Evolutionary conservation across 1,140 invertebrate genomes (phyloP), one percentile per base, ranked within the genome.

Genomic region (Drosophila arizonae): DNA sequence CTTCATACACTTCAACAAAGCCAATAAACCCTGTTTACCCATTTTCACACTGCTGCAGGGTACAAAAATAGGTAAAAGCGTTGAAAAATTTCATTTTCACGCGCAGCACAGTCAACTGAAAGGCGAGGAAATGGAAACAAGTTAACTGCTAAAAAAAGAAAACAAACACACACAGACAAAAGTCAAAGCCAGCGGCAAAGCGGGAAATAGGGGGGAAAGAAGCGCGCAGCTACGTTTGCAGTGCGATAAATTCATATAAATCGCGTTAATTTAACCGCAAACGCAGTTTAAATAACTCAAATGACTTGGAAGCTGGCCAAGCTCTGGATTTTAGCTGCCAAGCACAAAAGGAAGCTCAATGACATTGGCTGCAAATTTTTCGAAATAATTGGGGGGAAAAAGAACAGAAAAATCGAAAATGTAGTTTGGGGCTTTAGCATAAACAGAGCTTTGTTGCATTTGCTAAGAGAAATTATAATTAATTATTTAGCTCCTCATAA

Each of bases 181-280:
- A 33, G 30, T 45, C 43, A 45, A 45, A 6, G 51, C n/a, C 30
- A 56, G 46, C 26, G 8, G 15, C 28, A 30, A 4, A 30, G 41
- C 9, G 41, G 11, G 10, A 11, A 43, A 11, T 43, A 4, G 13
- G 11, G n/a, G 9, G 41, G 43, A 3, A 6, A 15, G 3, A 9
- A 10, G 15, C 9, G 45, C 17, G 39, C 28, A 15, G 43, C 15
- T 6, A 17, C 43, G n/a, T 24, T 52, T 57, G 54, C 46, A 36
- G 51, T 65, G 64, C 76, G 76, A 86, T 86, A 86, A 86, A 86
- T 86, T 81, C 78, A 76, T 81, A 87, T 87, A 81, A 86, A 79
- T 79, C 79, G 78, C 82, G 82, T 86, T 86, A 86, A 86, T 86
- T 81, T 81, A 73, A 86, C 81, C 82, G 82, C 82, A 79, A 87